Base-by-base conservation (phyloP, 2,113 vertebrate species). In the Periophthalmodon schlosseri region DNA sequence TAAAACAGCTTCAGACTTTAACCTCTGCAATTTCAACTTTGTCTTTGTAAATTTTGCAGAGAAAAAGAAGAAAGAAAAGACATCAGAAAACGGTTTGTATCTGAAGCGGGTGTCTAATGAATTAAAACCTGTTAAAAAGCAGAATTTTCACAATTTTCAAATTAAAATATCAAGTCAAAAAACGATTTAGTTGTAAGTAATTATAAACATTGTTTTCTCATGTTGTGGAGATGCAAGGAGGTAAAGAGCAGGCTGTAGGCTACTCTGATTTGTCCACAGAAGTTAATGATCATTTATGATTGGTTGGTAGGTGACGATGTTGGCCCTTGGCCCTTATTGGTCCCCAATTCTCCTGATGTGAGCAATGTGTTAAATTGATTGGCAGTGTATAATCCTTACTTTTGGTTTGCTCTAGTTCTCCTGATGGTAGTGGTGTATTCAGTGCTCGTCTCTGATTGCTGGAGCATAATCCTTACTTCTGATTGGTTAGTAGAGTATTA, bases 51-150 rank as follows among this genome's bases (percentile, higher is more conserved):
- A 56, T 21, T 20, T 56, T n/a, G 20, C n/a, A 7, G n/a, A n/a
- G 18, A n/a, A 56, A 56, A 21, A 83, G 69, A 70, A 70, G 39
- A 68, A 2, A 23, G 20, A 88, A 54, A 67, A 12, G 60, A 80
- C 21, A 1, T 52, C 68, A 9, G 76, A 79, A 18, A 83, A 75
- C 2, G 81, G 88, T 91, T 1, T 11, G 83, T n/a, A 39, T 7
- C 36, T 39, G 36, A 39, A 9, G 36, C 5, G 5, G 4, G 36
- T 39, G 36, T 39, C 36, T 9, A 39, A 39, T 39, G 39, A 44
- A 44, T 44, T 44, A 44, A 9, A 44, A 44, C 39, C 1, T 44
- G 39, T 44, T 44, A 44, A 44, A 44, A 44, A 44, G 39, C 2
- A 1, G 39, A 44, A 44, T 44, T 44, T 39, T 39, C 36, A 39